These are phyloP conservation scores for Climacteris rufus DNA, from an alignment of 2,113 vertebrate genomes.

Conservation along the genomic window DNA sequence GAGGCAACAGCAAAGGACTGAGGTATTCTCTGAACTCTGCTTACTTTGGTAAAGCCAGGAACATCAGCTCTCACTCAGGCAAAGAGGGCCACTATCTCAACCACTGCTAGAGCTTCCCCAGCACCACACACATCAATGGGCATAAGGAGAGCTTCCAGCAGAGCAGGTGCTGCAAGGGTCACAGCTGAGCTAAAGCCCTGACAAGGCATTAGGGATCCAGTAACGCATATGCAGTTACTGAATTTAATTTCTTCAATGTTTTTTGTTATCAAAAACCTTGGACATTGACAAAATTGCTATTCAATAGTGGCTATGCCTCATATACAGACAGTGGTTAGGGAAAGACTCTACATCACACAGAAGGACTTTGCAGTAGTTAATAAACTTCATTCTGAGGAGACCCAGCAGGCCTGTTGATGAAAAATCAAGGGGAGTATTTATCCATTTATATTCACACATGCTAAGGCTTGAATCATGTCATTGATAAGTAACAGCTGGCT, in stretches of 20 bases:
- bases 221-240: neutral
- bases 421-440: neutral
- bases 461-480: conserved; percentile 3
- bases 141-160: neutral
- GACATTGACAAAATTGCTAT: neutral
- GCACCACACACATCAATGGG: fast-evolving
- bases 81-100: neutral
- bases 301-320: neutral
- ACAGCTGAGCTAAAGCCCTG: neutral
- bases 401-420: neutral
- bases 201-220: neutral
- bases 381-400: neutral
- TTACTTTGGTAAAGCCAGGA: neutral
- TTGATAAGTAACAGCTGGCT: conserved; percentile 31
- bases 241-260: neutral
- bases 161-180: neutral
- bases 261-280: neutral
- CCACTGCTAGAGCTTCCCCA: neutral
- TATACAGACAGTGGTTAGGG: neutral
- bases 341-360: neutral
- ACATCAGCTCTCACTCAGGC: neutral
- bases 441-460: conserved; percentile 17
- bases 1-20: neutral
- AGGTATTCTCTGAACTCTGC: neutral
- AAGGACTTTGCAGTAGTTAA: neutral